phyloP scores from a whole-genome alignment of 1,140 invertebrate genomes.

The Sweltsa coloradensis region DNA sequence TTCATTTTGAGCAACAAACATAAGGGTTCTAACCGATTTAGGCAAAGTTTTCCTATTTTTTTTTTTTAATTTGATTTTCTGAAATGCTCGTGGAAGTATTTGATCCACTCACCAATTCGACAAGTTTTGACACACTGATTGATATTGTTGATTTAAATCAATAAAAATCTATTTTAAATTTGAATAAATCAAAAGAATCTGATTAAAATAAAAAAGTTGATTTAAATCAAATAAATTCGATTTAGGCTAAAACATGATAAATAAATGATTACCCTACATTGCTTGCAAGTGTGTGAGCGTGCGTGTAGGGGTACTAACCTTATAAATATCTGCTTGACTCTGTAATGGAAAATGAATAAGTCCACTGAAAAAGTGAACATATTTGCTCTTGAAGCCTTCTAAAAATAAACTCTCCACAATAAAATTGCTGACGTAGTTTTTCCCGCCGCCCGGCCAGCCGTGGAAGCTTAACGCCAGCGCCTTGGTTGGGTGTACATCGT shows the following conservation, averaged over 20 bases:
- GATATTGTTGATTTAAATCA: too few species aligned
- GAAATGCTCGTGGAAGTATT: too few species aligned
- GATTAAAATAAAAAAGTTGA: too few species aligned
- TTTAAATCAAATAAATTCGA: neutral
- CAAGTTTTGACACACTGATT: too few species aligned
- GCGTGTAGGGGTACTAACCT: constrained; percentile 1
- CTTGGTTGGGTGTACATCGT: too few species aligned
- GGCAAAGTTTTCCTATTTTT: too few species aligned
- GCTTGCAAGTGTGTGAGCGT: too few species aligned
- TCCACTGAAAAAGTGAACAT: neutral
- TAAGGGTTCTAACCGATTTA: too few species aligned
- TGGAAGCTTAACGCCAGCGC: neutral
- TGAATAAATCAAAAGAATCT: neutral
- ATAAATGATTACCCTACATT: too few species aligned
- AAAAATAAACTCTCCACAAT: neutral
- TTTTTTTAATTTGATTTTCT: too few species aligned
- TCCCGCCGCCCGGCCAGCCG: neutral
- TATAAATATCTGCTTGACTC: neutral
- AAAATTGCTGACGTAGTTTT: neutral
- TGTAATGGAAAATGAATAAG: neutral
- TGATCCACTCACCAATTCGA: too few species aligned
- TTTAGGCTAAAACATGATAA: neutral
- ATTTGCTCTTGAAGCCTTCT: neutral
- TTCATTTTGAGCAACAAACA: too few species aligned
- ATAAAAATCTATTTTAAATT: neutral